phyloP scores from a whole-genome alignment of 2,113 vertebrate genomes.

The Dicentrarchus labrax region DNA sequence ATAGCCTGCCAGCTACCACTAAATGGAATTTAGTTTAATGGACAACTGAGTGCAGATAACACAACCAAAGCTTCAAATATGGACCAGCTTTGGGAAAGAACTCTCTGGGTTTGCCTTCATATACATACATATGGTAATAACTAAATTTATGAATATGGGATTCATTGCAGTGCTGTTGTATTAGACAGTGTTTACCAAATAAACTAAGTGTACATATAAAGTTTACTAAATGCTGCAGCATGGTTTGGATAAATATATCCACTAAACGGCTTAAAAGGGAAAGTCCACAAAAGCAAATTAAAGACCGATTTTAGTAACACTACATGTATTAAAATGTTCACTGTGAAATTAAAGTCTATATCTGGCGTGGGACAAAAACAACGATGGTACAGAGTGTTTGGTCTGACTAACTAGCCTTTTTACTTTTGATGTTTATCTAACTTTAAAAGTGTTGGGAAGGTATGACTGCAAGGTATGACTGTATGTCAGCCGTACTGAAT shows the following conservation, averaged over 20 bases:
- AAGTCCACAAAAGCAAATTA: slow-evolving; percentile 33
- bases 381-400: slow-evolving; percentile 5
- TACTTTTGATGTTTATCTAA: slow-evolving; percentile 36
- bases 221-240: slow-evolving; percentile 33
- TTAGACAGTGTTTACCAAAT: background rate
- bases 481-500: slow-evolving; percentile 41
- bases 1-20: slow-evolving; percentile 83
- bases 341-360: slow-evolving; percentile 11
- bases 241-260: slow-evolving; percentile 23
- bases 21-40: slow-evolving; percentile 81
- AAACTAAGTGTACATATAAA: slow-evolving; percentile 18
- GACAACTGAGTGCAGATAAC: slow-evolving; percentile 69
- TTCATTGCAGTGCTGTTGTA: background rate
- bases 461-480: slow-evolving; percentile 50
- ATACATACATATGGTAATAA: slow-evolving; percentile 4
- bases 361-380: slow-evolving; percentile 21
- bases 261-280: slow-evolving; percentile 30
- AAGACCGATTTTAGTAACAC: slow-evolving; percentile 10
- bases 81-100: slow-evolving; percentile 49
- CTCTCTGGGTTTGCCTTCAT: background rate
- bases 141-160: background rate
- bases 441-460: slow-evolving; percentile 35
- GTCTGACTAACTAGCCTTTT: slow-evolving; percentile 21
- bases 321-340: slow-evolving; percentile 15
- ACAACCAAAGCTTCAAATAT: slow-evolving; percentile 60